phyloP scores from a whole-genome alignment of 2,113 vertebrate genomes.

The Dicaeum eximium region DNA sequence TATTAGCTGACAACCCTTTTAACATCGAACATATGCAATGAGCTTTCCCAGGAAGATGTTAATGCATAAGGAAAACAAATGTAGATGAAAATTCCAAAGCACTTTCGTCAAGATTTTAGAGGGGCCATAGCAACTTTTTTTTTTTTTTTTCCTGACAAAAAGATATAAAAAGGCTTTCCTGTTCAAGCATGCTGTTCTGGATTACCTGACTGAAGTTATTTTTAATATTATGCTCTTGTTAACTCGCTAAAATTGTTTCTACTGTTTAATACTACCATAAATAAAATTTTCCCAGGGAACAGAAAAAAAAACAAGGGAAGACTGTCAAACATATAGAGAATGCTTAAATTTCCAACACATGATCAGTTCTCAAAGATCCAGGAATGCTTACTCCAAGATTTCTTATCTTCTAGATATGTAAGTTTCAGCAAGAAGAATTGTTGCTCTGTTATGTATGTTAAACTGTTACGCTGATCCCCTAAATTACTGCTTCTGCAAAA shows the following conservation, averaged over 20 bases:
- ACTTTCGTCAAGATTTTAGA: not conserved
- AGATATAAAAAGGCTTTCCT: not conserved
- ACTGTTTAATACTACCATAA: not conserved
- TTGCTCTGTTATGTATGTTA: not conserved
- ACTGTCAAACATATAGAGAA: not conserved
- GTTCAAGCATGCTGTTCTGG: not conserved
- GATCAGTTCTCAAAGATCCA: not conserved
- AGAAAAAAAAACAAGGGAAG: not conserved
- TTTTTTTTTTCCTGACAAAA: not conserved
- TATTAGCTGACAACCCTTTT: constrained; percentile 46
- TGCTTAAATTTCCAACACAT: not conserved
- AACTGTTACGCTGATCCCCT: not conserved
- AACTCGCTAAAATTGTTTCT: not conserved
- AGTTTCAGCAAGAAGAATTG: not conserved
- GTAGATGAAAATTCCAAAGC: constrained; percentile 26
- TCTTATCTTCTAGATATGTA: not conserved
- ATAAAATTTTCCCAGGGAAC: not conserved
- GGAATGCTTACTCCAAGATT: not conserved
- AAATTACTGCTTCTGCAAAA: not conserved
- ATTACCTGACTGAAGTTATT: not conserved
- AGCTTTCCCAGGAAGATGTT: constrained; percentile 1
- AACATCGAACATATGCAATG: constrained; percentile 19
- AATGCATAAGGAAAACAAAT: constrained; percentile 12
- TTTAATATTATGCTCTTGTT: not conserved
- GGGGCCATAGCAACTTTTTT: not conserved